These are phyloP conservation scores for Pseudochirops corinnae DNA, from an alignment of 2,797 vertebrate genomes.

Conservation along the genomic window DNA sequence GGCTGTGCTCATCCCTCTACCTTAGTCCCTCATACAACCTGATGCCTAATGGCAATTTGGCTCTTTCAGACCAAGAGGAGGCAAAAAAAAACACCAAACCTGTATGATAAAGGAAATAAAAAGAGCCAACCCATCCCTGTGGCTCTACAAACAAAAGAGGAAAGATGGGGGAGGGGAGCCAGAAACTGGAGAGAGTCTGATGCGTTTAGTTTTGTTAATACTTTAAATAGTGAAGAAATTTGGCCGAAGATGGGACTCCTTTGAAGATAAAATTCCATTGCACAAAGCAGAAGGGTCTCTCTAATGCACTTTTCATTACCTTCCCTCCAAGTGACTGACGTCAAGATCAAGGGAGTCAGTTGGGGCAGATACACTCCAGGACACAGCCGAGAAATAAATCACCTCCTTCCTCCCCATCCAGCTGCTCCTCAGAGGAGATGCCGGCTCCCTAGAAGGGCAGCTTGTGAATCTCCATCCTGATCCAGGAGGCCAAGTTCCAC, in stretches of 20 bases:
- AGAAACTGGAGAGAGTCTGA: slow-evolving; percentile 9
- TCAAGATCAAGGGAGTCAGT: slow-evolving; percentile 90
- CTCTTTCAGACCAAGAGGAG: slow-evolving; percentile 45
- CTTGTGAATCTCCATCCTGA: slow-evolving; percentile 79
- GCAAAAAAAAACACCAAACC: slow-evolving; percentile 23
- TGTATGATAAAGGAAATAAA: slow-evolving; percentile 33
- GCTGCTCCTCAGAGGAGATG: slow-evolving; percentile 82
- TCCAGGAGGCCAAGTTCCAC: slow-evolving; percentile 85
- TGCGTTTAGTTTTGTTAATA: slow-evolving; percentile 73
- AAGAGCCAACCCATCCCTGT: not conserved
- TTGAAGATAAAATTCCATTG: slow-evolving; percentile 89
- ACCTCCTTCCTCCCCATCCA: slow-evolving; percentile 83
- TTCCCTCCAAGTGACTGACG: slow-evolving; percentile 86
- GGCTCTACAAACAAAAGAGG: slow-evolving; percentile 62
- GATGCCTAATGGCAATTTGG: slow-evolving; percentile 39
- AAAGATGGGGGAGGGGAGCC: not conserved
- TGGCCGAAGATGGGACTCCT: slow-evolving; percentile 79
- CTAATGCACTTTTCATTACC: slow-evolving; percentile 88
- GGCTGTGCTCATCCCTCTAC: not conserved
- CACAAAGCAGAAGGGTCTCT: slow-evolving; percentile 84
- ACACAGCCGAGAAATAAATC: slow-evolving; percentile 87
- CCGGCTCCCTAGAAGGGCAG: slow-evolving; percentile 76
- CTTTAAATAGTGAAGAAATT: slow-evolving; percentile 80
- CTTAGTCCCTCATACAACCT: not conserved
- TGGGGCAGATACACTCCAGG: slow-evolving; percentile 88